Evolutionary conservation across 2,888 invertebrate genomes (phyloP), one percentile per base, ranked within the genome.

Genomic region (Lottia gigantea): DNA sequence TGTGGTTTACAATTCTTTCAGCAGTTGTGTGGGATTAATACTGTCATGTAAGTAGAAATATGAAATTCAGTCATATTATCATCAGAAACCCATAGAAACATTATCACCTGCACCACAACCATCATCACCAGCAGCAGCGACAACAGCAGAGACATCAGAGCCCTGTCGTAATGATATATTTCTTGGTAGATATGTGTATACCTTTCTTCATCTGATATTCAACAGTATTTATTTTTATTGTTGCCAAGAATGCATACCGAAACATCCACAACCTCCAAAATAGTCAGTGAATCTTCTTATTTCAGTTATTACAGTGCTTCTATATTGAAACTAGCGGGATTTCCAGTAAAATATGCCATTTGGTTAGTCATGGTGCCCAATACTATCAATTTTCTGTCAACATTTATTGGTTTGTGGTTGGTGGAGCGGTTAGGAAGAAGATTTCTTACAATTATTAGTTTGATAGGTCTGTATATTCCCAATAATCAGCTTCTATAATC

Each of bases 1-100:
- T 90, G 90, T 79, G 80, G 86, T 4, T 83, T 91, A 64, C 91
- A 91, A 78, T 82, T 90, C 66, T 89, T 90, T 79, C 91, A 91
- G 78, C 91, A 91, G 78, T 78, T 91, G 2, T 85, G 89, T 70
- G 91, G 91, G 15, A 91, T 91, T 80, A 91, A 91, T 82, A 91
- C 91, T 0, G 90, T 91, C 71, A 90, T 89, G 88, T 88, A 78
- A 76, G 83, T 74, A 14, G 26, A 46, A 1, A 61, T 31, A n/a
- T 45, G 19, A 7, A 62, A 40, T 15, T 15, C 66, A 66, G 15
- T n/a, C 46, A 66, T 8, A 46, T 46, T 1, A 23, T 15, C 11
- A 61, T 26, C 16, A 16, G 26, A 31, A 31, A 31, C 31, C 31
- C 31, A 31, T n/a, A n/a, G n/a, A n/a, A n/a, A n/a, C n/a, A n/a